Base-by-base conservation (phyloP, 2,888 invertebrate species). In the Tipula helvola region DNA sequence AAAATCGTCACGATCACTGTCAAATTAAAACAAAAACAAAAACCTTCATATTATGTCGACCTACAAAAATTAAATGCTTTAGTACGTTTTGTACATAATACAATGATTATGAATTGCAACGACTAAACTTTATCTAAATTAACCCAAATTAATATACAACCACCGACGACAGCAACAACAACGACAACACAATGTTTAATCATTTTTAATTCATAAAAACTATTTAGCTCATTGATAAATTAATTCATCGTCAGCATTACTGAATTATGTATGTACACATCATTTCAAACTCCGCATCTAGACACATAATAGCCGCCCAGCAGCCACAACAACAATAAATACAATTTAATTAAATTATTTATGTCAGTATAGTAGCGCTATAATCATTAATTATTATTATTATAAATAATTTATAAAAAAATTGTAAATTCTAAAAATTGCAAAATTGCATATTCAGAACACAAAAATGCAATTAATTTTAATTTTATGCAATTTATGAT, bases 141-240 rank as follows among this genome's bases (percentile, higher is more conserved):
- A 71, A 71, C 71, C 71, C 71, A 71, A 71, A 71, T 71, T 71
- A 71, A 18, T 52, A 28, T 28, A 52, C 18, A 71, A n/a, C 71
- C 71, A 71, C 71, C 71, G 71, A 71, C 71, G 71, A 28, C 47
- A 12, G 2, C 2, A 28, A 28, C 28, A 28, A 44, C 44, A 10
- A 44, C 52, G n/a, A 71, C 71, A 71, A 71, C 28, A 71, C 8
- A 28, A 71, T 71, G 2, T 28, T 71, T 71, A 71, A 71, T 71
- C 71, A 71, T 71, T 71, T 71, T 71, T 71, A 71, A 71, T 71
- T 71, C 71, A 71, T 71, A 10, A 71, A 71, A 52, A 71, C 10
- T 71, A 71, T 71, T 71, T 71, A 71, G 71, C 71, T 71, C 71
- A 71, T 71, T 71, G 71, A 71, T 71, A 71, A 71, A 71, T 71